phyloP scores from a whole-genome alignment of 2,113 vertebrate species.

The Tenrec ecaudatus region DNA sequence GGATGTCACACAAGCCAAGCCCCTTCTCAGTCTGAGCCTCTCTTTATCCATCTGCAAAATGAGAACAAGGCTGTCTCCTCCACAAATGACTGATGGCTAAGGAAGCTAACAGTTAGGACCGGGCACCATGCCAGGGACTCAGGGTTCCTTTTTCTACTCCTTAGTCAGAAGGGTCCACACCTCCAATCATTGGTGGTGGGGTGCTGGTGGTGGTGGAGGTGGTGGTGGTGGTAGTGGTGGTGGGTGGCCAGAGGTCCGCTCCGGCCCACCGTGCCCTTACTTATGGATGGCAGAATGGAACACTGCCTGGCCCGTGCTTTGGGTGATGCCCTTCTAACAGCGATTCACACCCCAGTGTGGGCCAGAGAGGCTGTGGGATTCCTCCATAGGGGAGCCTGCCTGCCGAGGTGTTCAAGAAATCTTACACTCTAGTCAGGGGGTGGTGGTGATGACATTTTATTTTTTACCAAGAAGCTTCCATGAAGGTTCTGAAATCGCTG shows the following conservation, averaged over 20 bases:
- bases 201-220: no score
- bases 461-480: constrained; percentile 39
- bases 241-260: background rate
- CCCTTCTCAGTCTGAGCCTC: constrained; percentile 19
- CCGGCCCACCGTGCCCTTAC: background rate
- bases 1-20: background rate
- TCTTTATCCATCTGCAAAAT: background rate
- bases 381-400: background rate
- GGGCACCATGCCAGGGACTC: background rate
- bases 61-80: background rate
- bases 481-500: constrained; percentile 16
- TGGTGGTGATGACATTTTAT: background rate
- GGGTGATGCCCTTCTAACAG: background rate
- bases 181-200: background rate
- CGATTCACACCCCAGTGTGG: background rate
- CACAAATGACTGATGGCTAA: background rate
- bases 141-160: background rate
- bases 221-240: no score
- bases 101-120: background rate
- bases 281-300: background rate
- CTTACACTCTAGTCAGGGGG: constrained; percentile 15
- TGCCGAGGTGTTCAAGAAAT: constrained; percentile 54
- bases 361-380: background rate
- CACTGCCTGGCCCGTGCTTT: background rate
- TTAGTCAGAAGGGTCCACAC: background rate